Base-by-base conservation (phyloP, 2,113 vertebrate species). In the Oxyura jamaicensis region DNA sequence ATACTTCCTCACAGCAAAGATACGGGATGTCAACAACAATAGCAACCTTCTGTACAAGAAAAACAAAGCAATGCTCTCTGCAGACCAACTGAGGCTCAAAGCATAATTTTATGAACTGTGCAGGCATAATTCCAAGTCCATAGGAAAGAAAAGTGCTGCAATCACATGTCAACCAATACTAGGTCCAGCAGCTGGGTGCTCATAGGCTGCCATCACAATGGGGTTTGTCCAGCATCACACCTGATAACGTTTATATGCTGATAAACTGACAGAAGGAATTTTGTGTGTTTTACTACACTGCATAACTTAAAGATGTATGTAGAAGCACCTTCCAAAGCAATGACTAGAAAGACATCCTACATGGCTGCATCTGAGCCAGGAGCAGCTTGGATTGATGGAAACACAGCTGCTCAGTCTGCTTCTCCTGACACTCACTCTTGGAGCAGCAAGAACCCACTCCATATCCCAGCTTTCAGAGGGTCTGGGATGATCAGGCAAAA, bases 371-470 rank as follows among this genome's bases (percentile, higher is more conserved):
- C n/a, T 1, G 52, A 96, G 96, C 93, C 97, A 97, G 78, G 65
- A 96, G 91, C 97, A 98, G 95, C 94, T 95, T 97, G 96, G 82
- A 78, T 93, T 62, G 35, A 26, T 89, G 88, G 91, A 72, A 90
- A 56, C 10, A 1, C 77, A 91, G 94, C 68, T 96, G 93, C 23
- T 94, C 95, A 79, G 59, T 93, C 92, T 96, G 95, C 66, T 77
- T 76, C 69, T 72, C 91, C 80, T 0, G 1, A 62, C 1, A 3
- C 84, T 56, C 1, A 46, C 29, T 95, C 88, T 59, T 6, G 1
- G 29, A 53, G 89, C 7, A 2, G 53, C 2, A 2, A 83, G 72
- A 93, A 77, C 65, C 44, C 48, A 48, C 63, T n/a, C 50, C 67
- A 6, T 11, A 69, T 21, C 50, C 74, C 65, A 91, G 77, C 33